Evolutionary conservation across 2,113 vertebrate species (phyloP).

Genomic region (Nothocercus julius): DNA sequence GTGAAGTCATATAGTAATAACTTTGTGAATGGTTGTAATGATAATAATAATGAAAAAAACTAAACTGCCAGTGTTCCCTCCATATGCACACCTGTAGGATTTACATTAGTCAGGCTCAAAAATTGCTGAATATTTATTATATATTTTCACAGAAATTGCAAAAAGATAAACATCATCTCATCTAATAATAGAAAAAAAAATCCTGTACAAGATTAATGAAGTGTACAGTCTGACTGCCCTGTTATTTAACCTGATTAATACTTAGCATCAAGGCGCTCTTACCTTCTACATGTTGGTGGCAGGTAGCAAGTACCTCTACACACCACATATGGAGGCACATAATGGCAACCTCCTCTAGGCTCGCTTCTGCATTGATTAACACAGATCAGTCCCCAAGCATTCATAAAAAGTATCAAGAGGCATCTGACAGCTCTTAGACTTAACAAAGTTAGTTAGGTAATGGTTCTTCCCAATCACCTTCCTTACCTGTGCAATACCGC

Average conservation of each 20-base stretch:
- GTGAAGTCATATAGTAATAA: background rate
- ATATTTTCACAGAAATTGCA: background rate
- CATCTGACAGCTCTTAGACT: background rate
- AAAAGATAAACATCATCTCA: background rate
- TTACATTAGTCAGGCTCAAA: background rate
- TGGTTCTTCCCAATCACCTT: rapidly evolving
- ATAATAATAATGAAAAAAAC: background rate
- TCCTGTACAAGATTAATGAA: background rate
- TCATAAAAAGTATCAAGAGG: background rate
- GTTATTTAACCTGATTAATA: background rate
- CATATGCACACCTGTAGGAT: background rate
- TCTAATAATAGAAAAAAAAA: background rate
- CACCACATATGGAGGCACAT: background rate
- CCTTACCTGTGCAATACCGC: background rate
- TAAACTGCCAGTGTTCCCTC: background rate
- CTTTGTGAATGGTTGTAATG: background rate
- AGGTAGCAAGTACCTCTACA: background rate
- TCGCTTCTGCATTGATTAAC: rapidly evolving
- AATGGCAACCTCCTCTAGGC: background rate
- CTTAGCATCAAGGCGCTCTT: background rate
- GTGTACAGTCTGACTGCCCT: background rate
- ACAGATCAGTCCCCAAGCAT: background rate
- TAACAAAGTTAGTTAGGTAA: background rate
- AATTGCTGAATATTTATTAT: background rate
- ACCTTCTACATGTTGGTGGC: background rate